phyloP scores from a whole-genome alignment of 2,797 vertebrate genomes.

The Gymnothorax javanicus region DNA sequence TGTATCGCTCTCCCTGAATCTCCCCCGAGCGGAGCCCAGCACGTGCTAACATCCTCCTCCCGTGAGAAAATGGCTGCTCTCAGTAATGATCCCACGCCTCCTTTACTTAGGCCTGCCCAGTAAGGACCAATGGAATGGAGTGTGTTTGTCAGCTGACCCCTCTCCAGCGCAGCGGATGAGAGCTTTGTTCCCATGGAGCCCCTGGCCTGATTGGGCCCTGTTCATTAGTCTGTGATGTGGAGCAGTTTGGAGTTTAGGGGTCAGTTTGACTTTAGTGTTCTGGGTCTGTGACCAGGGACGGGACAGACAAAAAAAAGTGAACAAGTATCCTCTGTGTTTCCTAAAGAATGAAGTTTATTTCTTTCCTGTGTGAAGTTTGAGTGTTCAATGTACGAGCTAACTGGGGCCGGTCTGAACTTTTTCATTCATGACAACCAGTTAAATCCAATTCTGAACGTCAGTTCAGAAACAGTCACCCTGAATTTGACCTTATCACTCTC shows the following conservation, averaged over 20 bases:
- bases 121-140: too few relatives aligned
- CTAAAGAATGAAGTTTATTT: not conserved
- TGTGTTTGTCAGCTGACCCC: too few relatives aligned
- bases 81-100: too few relatives aligned
- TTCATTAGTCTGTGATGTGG: not conserved
- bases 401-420: not conserved
- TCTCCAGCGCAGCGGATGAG: not conserved
- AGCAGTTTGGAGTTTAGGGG: not conserved
- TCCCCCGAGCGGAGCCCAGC: not conserved
- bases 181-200: not conserved
- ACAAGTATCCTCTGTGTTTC: not conserved
- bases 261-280: not conserved
- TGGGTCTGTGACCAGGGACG: not conserved
- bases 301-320: not conserved
- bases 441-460: not conserved
- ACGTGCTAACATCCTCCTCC: too few relatives aligned
- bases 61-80: not conserved
- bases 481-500: too few relatives aligned
- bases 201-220: not conserved
- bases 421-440: too few relatives aligned
- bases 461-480: too few relatives aligned
- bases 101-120: too few relatives aligned
- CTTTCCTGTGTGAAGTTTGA: not conserved
- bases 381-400: not conserved
- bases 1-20: too few relatives aligned